These are phyloP conservation scores for Vidua macroura DNA, from an alignment of 2,113 vertebrate species.

Conservation along the genomic window DNA sequence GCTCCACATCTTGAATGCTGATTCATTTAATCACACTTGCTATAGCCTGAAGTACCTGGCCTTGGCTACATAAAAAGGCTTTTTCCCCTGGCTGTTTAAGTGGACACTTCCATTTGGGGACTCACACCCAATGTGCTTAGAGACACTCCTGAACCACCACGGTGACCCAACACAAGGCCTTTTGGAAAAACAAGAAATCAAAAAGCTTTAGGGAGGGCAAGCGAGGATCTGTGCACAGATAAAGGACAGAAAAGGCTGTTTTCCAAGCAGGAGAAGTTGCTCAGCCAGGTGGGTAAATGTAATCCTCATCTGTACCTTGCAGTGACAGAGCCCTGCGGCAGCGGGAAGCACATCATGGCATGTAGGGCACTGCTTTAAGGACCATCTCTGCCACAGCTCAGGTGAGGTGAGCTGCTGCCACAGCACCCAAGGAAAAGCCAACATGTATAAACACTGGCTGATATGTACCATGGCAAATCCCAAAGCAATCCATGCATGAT, in stretches of 20 bases:
- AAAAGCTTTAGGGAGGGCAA: background rate
- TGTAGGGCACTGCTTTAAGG: background rate
- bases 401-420: background rate
- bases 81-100: background rate
- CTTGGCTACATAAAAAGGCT: background rate
- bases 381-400: background rate
- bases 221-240: background rate
- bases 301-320: rapidly evolving
- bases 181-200: background rate
- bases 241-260: background rate
- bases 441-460: background rate
- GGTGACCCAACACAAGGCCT: background rate
- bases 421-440: background rate
- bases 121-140: rapidly evolving
- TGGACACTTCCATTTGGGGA: background rate
- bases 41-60: background rate
- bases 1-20: background rate
- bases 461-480: background rate
- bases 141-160: background rate
- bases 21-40: background rate
- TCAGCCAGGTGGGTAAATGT: background rate
- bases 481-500: background rate
- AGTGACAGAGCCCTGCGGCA: rapidly evolving
- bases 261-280: background rate
- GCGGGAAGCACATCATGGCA: rapidly evolving